These are phyloP conservation scores for Cygnus olor DNA, from an alignment of 2,797 vertebrate genomes.

Conservation along the genomic window DNA sequence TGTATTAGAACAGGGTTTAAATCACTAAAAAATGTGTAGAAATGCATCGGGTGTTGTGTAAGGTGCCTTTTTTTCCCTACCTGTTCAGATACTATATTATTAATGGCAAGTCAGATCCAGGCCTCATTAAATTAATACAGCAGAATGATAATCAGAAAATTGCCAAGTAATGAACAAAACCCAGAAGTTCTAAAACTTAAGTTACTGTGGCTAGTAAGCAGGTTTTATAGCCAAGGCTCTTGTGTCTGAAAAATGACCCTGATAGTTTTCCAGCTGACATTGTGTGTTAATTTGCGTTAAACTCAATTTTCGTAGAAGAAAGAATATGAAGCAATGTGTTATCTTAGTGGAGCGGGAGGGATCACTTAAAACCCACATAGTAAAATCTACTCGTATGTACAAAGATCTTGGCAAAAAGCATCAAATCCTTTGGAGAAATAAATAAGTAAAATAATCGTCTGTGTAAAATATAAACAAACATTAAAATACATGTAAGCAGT, in stretches of 20 bases:
- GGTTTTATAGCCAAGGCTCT: not conserved
- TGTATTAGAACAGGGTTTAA: not conserved
- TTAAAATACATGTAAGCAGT: not conserved
- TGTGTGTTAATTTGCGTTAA: not conserved
- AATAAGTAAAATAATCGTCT: not conserved
- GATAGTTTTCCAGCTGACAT: slow-evolving; percentile 1
- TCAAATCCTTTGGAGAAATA: not conserved
- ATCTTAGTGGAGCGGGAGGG: not conserved
- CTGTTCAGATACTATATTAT: not conserved
- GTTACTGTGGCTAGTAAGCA: not conserved
- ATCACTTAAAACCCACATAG: not conserved
- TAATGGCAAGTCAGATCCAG: not conserved
- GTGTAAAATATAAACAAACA: not conserved
- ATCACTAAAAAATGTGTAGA: not conserved
- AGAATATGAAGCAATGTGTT: not conserved
- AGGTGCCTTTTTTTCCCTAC: not conserved
- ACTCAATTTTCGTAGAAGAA: not conserved
- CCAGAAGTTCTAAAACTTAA: slow-evolving; percentile 21
- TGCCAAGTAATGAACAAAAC: slow-evolving; percentile 16
- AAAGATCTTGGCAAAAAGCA: not conserved
- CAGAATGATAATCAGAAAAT: slow-evolving; percentile 43
- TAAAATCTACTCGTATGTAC: not conserved
- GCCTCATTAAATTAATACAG: slow-evolving; percentile 6
- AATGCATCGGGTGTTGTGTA: not conserved
- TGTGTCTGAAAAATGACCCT: not conserved